A percentile compares a stretch with the other conserved stretches of the same genome.
Conservation (phyloP, 2,797 vertebrate species). For the Micrastur ruficollis region DNA sequence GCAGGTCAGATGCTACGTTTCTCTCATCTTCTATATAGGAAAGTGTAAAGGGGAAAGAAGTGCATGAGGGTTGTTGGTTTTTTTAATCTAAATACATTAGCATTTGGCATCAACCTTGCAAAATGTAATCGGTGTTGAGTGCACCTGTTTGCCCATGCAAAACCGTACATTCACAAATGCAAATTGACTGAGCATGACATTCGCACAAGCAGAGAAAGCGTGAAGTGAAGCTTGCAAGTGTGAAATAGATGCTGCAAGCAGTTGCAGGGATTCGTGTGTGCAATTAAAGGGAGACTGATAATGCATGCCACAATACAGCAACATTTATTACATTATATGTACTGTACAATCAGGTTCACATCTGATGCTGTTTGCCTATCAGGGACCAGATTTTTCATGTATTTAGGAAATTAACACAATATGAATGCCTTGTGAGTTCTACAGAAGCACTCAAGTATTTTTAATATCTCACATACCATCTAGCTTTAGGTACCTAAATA, state of each 20-base stretch:
- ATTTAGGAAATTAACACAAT: background rate
- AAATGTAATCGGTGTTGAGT: background rate
- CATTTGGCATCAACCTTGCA: background rate
- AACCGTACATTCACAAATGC: background rate
- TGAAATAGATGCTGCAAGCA: background rate
- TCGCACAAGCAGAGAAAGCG: background rate
- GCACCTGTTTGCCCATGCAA: background rate
- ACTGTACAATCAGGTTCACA: background rate
- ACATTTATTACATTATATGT: fast-evolving
- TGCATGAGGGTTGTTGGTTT: background rate
- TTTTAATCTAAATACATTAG: background rate
- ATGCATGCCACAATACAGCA: background rate
- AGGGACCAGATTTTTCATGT: background rate
- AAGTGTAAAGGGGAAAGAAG: background rate
- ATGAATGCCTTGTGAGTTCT: background rate
- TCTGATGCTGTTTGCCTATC: background rate
- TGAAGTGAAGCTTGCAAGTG: background rate
- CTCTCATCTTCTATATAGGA: background rate
- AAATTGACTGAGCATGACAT: background rate
- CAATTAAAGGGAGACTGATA: background rate
- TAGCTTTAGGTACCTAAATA: background rate
- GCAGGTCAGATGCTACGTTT: background rate
- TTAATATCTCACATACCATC: background rate
- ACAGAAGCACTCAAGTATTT: background rate
- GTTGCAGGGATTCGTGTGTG: background rate